Conservation (phyloP, 1,140 invertebrate species). For the Calosoma granatense region DNA sequence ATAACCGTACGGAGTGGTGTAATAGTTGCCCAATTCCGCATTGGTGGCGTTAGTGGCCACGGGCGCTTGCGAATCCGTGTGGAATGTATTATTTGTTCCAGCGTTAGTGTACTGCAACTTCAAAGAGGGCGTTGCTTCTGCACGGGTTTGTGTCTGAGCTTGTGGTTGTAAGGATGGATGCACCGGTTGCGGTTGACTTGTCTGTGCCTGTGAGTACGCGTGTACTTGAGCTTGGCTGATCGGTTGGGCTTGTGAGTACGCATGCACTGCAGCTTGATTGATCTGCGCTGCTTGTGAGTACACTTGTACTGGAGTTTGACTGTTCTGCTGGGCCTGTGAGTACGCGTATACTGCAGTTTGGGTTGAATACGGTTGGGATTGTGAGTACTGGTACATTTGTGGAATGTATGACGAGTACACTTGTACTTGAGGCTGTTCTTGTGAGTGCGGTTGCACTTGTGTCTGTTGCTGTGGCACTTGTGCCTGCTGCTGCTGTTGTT, state of each 20-base stretch:
- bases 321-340: no score
- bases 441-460: no score
- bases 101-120: constrained; percentile 28
- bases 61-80: constrained; percentile 39
- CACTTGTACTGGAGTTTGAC: no score
- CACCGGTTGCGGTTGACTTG: background rate
- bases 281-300: no score
- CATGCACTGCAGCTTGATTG: no score
- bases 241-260: background rate
- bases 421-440: no score
- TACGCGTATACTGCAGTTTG: no score
- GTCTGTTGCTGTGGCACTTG: no score
- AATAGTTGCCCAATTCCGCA: constrained; percentile 30
- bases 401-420: no score
- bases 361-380: no score
- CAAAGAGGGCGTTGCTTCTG: background rate
- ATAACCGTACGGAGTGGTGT: constrained; percentile 41
- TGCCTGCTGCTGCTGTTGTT: no score
- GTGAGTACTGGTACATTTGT: no score
- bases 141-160: background rate
- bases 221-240: background rate
- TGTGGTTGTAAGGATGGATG: background rate
- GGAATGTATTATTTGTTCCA: constrained; percentile 32
- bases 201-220: background rate
- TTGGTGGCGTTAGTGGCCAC: constrained; percentile 18